Evolutionary conservation across 2,888 invertebrate species (phyloP).

Genomic region (Rhagonycha fulva): DNA sequence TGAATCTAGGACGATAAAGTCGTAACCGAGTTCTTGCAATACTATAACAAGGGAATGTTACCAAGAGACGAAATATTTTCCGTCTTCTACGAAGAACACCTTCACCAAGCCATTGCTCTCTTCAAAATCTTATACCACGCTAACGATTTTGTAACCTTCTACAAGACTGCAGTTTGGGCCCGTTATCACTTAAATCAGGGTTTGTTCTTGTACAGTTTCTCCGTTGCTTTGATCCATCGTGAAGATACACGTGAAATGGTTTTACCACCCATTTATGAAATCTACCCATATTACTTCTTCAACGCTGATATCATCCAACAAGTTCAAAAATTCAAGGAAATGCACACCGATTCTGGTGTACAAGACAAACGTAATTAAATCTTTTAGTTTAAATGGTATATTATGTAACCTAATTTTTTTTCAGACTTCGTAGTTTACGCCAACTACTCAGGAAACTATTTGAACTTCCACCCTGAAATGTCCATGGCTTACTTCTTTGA

Average conservation of each 20-base stretch:
- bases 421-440: background rate
- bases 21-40: slow-evolving; percentile 61
- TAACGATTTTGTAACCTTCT: slow-evolving; percentile 72
- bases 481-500: slow-evolving; percentile 72
- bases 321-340: slow-evolving; percentile 66
- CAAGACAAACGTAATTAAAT: background rate
- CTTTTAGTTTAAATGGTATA: background rate
- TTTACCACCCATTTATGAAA: slow-evolving; percentile 73
- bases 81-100: slow-evolving; percentile 63
- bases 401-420: background rate
- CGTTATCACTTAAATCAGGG: slow-evolving; percentile 71
- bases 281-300: slow-evolving; percentile 73
- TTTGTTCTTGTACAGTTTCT: slow-evolving; percentile 68
- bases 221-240: slow-evolving; percentile 65
- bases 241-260: slow-evolving; percentile 66
- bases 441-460: slow-evolving; percentile 57
- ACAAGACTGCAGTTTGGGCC: slow-evolving; percentile 69
- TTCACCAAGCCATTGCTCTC: slow-evolving; percentile 65
- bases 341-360: slow-evolving; percentile 51
- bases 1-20: slow-evolving; percentile 59
- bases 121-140: slow-evolving; percentile 71
- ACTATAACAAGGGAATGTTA: slow-evolving; percentile 61
- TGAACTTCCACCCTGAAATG: slow-evolving; percentile 61
- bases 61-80: slow-evolving; percentile 67
- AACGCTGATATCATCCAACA: slow-evolving; percentile 69